Percentiles rank a stretch among this genome's conserved stretches.
Evolutionary conservation across 2,797 vertebrate genomes (phyloP).

Genomic region (Pipistrellus nathusii): DNA sequence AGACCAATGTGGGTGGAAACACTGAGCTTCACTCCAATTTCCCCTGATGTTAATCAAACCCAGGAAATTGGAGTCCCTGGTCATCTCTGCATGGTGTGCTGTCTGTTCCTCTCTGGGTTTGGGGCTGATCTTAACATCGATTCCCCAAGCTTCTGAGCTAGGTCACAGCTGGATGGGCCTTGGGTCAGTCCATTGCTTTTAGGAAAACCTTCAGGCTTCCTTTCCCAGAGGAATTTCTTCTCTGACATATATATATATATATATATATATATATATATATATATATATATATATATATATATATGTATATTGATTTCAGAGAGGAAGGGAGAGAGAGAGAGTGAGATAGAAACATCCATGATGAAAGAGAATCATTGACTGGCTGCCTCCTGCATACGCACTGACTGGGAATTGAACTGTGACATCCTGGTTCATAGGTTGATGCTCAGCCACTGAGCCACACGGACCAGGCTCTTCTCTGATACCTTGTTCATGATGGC

Average conservation of each 20-base stretch:
- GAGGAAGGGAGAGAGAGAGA: too few relatives aligned
- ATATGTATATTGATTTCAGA: too few relatives aligned
- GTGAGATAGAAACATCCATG: too few relatives aligned
- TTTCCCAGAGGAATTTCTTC: background rate
- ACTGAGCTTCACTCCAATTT: background rate
- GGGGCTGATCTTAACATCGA: background rate
- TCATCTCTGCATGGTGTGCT: background rate
- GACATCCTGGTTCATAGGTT: too few relatives aligned
- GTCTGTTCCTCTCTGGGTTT: background rate
- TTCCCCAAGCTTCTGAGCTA: constrained; percentile 10
- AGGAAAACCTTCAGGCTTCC: constrained; percentile 4
- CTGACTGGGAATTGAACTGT: too few relatives aligned
- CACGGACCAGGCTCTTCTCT: background rate
- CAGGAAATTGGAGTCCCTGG: background rate
- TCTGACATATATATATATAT: background rate
- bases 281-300: too few relatives aligned
- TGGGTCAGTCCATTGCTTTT: background rate
- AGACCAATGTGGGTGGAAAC: constrained; percentile 31
- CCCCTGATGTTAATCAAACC: background rate
- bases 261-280: too few relatives aligned
- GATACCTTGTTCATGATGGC: background rate
- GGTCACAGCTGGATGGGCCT: background rate
- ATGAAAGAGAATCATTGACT: too few relatives aligned
- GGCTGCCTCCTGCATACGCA: too few relatives aligned
- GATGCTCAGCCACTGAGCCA: too few relatives aligned